Evolutionary conservation across 1,140 invertebrate genomes (phyloP).

Genomic region (Zaprionus lachaisei): DNA sequence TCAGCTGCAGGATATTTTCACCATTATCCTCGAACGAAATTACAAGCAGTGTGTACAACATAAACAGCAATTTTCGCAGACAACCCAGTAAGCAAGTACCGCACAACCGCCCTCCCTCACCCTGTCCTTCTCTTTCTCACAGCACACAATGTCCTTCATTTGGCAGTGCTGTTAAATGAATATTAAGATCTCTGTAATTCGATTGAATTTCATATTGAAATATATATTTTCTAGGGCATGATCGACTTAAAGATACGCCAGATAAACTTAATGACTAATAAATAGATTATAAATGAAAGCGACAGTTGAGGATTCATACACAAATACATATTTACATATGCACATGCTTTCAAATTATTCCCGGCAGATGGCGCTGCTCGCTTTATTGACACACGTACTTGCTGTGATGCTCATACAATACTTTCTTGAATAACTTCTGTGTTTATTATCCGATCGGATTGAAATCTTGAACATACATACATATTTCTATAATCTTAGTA

Average conservation of each 20-base stretch:
- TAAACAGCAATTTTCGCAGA: constrained; percentile 58
- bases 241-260: not conserved
- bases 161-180: constrained; percentile 25
- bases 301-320: too few species aligned
- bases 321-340: too few species aligned
- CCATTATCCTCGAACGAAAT: constrained; percentile 57
- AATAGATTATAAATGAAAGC: not conserved
- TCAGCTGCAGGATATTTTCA: constrained; percentile 78
- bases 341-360: too few species aligned
- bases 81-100: constrained; percentile 13
- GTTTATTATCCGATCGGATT: too few species aligned
- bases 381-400: too few species aligned
- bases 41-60: constrained; percentile 55
- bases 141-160: not conserved
- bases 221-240: constrained; percentile 16
- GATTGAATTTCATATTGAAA: constrained; percentile 40
- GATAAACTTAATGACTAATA: not conserved
- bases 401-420: too few species aligned
- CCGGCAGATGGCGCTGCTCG: too few species aligned
- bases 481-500: too few species aligned
- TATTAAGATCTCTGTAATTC: constrained; percentile 41
- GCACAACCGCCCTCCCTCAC: not conserved
- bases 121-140: not conserved
- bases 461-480: too few species aligned
- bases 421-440: too few species aligned